Evolutionary conservation across 2,113 vertebrate genomes (phyloP), one percentile per base, ranked within the genome.

Genomic region (Balaeniceps rex): DNA sequence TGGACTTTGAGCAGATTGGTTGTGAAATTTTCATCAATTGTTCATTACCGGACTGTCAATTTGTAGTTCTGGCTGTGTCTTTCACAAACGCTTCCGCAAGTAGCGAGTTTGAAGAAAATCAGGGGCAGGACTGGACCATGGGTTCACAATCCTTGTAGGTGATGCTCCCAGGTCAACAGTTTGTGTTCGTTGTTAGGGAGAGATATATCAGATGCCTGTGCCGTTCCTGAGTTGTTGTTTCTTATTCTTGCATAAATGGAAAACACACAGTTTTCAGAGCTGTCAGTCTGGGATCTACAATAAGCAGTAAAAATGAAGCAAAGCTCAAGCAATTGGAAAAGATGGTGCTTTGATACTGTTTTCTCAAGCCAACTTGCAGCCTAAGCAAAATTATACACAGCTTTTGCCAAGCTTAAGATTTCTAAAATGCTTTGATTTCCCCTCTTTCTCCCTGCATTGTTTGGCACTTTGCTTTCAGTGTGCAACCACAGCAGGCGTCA

Each of bases 251-350:
- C 65, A 23, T 74, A 47, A 57, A 38, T 65, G 61, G 54, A 61
- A 87, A 74, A 83, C 24, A 21, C 0, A 10, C 11, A 38, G 38
- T 79, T 88, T 91, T 60, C 69, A 36, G 94, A 90, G 85, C 89
- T 61, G 84, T 75, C 93, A 83, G 88, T 57, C 55, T 44, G 52
- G 69, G 72, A 61, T 88, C 72, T 81, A 44, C 76, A 66, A 60
- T 72, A 64, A 78, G 83, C 92, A 84, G 86, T 58, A 91, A 92
- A 96, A 94, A 88, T 88, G 79, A 89, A 89, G 64, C 61, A 75
- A 83, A 93, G 81, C 72, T 94, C 42, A 55, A 49, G 61, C 88
- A 87, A 86, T 75, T 60, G 57, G 77, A 65, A 74, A 60, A 84
- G 85, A 65, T 55, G 77, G n/a, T 33, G 75, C 86, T 93, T 81